Percentiles rank a stretch among this genome's conserved stretches.
Evolutionary conservation across 2,888 invertebrate genomes (phyloP).

Genomic region (Erebia aethiops): DNA sequence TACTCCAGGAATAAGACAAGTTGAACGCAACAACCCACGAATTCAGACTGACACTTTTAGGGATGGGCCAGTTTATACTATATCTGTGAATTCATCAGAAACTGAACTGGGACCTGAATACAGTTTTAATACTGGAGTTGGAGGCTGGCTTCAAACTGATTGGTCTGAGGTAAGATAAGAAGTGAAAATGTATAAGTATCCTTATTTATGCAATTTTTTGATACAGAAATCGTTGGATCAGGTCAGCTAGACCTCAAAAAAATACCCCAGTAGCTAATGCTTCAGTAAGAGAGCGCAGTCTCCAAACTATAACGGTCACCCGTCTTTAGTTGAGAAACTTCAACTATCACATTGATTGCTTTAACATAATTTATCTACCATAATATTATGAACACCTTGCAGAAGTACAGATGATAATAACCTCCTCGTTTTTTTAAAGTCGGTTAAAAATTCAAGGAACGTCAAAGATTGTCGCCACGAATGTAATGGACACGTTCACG

Average conservation of each 20-base stretch:
- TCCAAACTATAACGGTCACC: background rate
- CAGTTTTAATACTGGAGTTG: slow-evolving; percentile 61
- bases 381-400: no score
- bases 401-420: no score
- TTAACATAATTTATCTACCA: no score
- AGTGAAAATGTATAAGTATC: background rate
- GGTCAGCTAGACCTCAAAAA: background rate
- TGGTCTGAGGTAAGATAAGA: slow-evolving; percentile 72
- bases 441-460: no score
- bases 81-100: slow-evolving; percentile 64
- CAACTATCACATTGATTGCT: no score
- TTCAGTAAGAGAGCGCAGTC: background rate
- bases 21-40: slow-evolving; percentile 53
- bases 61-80: slow-evolving; percentile 70
- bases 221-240: background rate
- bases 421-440: no score
- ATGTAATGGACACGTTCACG: no score
- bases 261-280: background rate
- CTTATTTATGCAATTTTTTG: background rate
- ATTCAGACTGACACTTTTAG: slow-evolving; percentile 66
- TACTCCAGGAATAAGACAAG: slow-evolving; percentile 51
- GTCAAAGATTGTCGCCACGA: no score
- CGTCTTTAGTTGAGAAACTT: no score
- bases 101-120: slow-evolving; percentile 70
- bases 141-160: slow-evolving; percentile 82